Conservation (phyloP, 1,140 invertebrate species). For the Polyergus mexicanus region DNA sequence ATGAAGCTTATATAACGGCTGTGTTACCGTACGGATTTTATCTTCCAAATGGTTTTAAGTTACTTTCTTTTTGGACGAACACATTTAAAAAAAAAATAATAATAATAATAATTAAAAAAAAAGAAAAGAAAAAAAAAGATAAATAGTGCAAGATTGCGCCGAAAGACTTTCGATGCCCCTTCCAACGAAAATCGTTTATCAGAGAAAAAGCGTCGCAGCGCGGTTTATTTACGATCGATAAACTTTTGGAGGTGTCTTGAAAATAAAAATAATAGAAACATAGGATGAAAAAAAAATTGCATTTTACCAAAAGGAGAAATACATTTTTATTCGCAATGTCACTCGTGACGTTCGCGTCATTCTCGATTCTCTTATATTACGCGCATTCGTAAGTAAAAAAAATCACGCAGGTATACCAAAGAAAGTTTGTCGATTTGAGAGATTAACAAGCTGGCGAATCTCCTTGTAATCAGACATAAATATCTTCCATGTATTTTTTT, state of each 20-base stretch:
- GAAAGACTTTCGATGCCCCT: slow-evolving; percentile 45
- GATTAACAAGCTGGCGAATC: neutral
- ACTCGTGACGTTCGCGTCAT: neutral
- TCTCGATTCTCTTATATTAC: neutral
- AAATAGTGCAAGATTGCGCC: slow-evolving; percentile 41
- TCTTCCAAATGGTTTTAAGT: slow-evolving; percentile 70
- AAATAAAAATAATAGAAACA: neutral
- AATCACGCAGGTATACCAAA: neutral
- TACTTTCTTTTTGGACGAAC: slow-evolving; percentile 57
- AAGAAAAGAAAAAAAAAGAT: slow-evolving; percentile 1
- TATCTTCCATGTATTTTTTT: slow-evolving; percentile 36
- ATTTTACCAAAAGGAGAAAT: neutral
- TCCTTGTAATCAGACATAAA: slow-evolving; percentile 15
- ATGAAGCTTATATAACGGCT: slow-evolving; percentile 72
- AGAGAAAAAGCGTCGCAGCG: neutral
- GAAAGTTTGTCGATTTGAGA: slow-evolving; percentile 18
- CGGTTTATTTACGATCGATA: neutral
- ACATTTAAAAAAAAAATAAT: neutral
- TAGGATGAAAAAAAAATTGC: neutral
- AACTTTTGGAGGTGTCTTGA: neutral
- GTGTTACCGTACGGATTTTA: slow-evolving; percentile 72
- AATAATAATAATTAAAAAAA: neutral
- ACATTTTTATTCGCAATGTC: neutral
- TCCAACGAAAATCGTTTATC: neutral
- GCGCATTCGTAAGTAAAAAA: neutral